Base-by-base conservation (phyloP, 2,888 invertebrate genomes). In the Abrostola tripartita region DNA sequence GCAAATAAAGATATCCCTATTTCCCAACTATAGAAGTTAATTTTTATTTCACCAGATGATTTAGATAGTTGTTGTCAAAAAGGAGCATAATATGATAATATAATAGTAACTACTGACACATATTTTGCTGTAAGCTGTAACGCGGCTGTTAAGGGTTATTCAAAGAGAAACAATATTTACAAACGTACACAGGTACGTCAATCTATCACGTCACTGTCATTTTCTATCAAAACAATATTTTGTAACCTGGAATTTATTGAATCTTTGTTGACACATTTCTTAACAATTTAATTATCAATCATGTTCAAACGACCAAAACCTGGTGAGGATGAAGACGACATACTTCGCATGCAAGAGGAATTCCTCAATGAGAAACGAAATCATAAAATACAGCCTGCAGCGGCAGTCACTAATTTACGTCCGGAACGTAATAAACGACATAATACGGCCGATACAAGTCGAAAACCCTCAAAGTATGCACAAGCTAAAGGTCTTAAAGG, bases 331-430 rank as follows among this genome's bases (percentile, higher is more conserved):
- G 97, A 98, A 79, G 96, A 97, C 12, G 97, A 97, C 82, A 94
- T 98, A 42, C 90, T 97, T 24, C 95, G 95, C 63, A 96, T 97
- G 95, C 97, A 98, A 85, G 95, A 96, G 78, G 96, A 97, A 72
- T 98, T 96, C 84, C 85, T 96, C 24, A 92, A 87, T 47, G 94
- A 96, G 73, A 95, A 95, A 68, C 94, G 95, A 66, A 95, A 95
- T 75, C 93, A 95, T 37, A 90, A 91, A 53, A 88, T 96, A 58
- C 92, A 95, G 65, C 96, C 97, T 4, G 95, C 97, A 0, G 97
- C 96, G 0, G 95, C 95, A 82, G 94, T 96, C 11, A 90, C 95
- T 66, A 92, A 95, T 88, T 74, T 94, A 73, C 88, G 89, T 1
- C 83, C 79, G n/a, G 85, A 87, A 67, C 78, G 86, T 8, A 81